Evolutionary conservation across 2,113 vertebrate species (phyloP), one percentile per base, ranked within the genome.

Genomic region (Serilophus lunatus): DNA sequence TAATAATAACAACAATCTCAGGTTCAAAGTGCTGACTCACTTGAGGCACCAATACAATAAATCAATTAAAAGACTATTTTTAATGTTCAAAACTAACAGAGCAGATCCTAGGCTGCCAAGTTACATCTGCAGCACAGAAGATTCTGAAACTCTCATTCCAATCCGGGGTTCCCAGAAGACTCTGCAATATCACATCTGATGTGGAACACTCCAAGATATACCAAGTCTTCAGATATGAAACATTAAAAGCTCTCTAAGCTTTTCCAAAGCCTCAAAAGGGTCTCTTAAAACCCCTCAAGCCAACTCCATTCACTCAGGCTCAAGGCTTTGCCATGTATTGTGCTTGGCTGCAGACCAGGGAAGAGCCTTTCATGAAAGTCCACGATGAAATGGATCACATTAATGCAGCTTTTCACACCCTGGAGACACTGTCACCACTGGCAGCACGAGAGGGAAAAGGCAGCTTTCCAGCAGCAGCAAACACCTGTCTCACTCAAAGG

Each of bases 11-110:
- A 83, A 79, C 77, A 87, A 95, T 93, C 88, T 95, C 63, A 60
- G 82, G 76, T 95, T 95, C 95, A 92, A 95, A 96, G 93, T 95
- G 91, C 92, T 95, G 92, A 96, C 83, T 88, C 74, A 91, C 91
- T 96, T 54, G 93, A 96, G 97, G 93, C 93, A 96, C 94, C 88
- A 82, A 72, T 72, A 91, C 94, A 87, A 71, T 79, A 84, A 96
- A 94, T 86, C 72, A 35, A 59, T 86, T 74, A 81, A 91, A 92
- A 83, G 53, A 66, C 49, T 83, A 47, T 47, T 95, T 84, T 56
- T 72, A 72, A 38, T 72, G 54, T 94, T 84, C 16, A 45, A 70
- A 95, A 61, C 51, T n/a, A 82, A 65, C 23, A 66, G 50, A 77
- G 57, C 60, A 75, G 61, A 72, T 79, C 72, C 72, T 36, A 36